Conservation (phyloP, 2,113 vertebrate species). For the Megaleporinus macrocephalus region DNA sequence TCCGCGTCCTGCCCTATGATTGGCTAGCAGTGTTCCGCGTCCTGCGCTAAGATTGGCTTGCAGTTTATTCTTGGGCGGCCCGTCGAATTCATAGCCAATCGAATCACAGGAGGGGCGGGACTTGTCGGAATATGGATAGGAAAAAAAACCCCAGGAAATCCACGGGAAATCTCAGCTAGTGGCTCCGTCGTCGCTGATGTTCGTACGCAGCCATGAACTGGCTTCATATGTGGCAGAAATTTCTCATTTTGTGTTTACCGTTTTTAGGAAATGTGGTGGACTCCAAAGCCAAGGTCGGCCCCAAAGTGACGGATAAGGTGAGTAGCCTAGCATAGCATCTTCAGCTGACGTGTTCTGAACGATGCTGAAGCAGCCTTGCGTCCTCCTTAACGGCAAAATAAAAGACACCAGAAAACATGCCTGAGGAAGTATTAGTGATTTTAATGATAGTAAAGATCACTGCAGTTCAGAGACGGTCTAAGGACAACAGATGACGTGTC, state of each 20-base stretch:
- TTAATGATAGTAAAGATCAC: no score
- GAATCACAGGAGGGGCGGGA: conserved; percentile 35
- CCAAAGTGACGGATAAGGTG: conserved; percentile 82
- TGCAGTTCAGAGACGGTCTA: no score
- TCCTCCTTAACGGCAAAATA: not conserved
- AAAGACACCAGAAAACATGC: not conserved
- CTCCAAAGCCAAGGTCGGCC: conserved; percentile 69
- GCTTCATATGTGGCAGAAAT: conserved; percentile 28
- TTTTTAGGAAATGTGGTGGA: conserved; percentile 51
- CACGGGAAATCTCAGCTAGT: conserved; percentile 16
- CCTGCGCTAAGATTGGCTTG: not conserved
- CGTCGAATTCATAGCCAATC: not conserved
- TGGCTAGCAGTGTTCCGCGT: not conserved
- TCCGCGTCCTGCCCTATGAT: not conserved
- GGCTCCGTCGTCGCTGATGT: conserved; percentile 44
- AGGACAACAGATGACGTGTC: no score
- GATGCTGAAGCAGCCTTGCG: not conserved
- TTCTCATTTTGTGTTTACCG: conserved; percentile 48
- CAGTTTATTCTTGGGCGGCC: not conserved
- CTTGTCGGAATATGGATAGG: not conserved
- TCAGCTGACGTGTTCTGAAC: not conserved
- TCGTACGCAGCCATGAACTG: conserved; percentile 61
- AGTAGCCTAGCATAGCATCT: conserved; percentile 32
- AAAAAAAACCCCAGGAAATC: conserved; percentile 47
- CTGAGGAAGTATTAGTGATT: not conserved